These are phyloP conservation scores for Acanthosoma haemorrhoidale DNA, from an alignment of 2,888 invertebrate species.

Conservation along the genomic window DNA sequence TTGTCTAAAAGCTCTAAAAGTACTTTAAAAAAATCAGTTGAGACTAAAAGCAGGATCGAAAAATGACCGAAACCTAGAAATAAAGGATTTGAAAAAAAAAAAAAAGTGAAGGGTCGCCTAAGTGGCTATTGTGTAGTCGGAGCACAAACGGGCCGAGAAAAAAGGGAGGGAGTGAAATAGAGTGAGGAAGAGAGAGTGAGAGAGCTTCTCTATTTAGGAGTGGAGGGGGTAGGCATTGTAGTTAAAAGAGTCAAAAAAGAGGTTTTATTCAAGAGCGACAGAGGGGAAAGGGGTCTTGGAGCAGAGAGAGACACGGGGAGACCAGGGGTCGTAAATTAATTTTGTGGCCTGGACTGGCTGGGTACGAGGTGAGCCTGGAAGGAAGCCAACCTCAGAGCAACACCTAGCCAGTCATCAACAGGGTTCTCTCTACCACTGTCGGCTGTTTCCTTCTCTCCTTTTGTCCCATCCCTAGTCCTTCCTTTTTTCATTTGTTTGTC, in stretches of 20 bases:
- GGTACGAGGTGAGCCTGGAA: background rate
- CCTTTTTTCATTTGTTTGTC: background rate
- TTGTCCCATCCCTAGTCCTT: background rate
- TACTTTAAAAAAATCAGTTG: background rate
- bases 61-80: background rate
- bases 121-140: slow-evolving; percentile 9
- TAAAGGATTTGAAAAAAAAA: background rate
- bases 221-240: slow-evolving; percentile 7
- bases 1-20: too few species aligned
- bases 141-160: background rate
- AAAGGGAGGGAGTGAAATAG: background rate
- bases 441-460: background rate
- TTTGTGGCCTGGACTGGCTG: background rate
- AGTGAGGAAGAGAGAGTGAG: background rate
- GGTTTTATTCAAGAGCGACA: slow-evolving; percentile 14
- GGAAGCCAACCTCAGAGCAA: too few species aligned
- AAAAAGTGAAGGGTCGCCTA: slow-evolving; percentile 1
- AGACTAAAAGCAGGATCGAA: background rate
- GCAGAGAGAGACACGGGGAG: too few species aligned
- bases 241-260: slow-evolving; percentile 10
- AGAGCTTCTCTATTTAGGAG: background rate
- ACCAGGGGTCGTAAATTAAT: slow-evolving; percentile 14
- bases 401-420: too few species aligned
- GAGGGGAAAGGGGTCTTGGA: too few species aligned
- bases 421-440: background rate